These are phyloP conservation scores for Corythaeola cristata DNA, from an alignment of 2,113 vertebrate genomes.

Conservation along the genomic window DNA sequence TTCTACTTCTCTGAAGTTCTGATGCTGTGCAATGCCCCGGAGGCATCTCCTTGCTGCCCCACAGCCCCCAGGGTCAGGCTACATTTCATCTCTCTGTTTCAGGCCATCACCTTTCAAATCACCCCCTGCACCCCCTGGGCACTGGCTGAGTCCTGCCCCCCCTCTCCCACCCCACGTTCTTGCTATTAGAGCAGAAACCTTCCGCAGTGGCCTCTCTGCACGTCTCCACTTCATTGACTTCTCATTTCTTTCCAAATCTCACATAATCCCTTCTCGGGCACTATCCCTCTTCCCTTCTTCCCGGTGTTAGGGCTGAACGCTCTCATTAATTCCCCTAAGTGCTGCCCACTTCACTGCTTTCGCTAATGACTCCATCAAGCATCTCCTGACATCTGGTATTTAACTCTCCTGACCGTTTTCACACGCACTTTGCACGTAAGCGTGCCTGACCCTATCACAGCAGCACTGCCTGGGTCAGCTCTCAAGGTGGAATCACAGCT, in stretches of 20 bases:
- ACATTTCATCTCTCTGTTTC: background rate
- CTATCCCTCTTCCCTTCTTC: background rate
- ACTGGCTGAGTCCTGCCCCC: background rate
- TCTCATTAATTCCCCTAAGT: constrained; percentile 2
- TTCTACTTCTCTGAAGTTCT: background rate
- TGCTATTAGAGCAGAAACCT: background rate
- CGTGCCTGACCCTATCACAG: rapidly evolving
- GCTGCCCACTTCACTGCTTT: background rate
- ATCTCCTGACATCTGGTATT: background rate
- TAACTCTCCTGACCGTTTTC: background rate
- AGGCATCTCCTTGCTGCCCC: background rate
- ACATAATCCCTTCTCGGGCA: background rate
- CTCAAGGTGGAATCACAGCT: background rate
- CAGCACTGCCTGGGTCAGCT: background rate
- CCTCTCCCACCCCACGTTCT: background rate
- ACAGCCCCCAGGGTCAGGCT: rapidly evolving
- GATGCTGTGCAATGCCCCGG: background rate
- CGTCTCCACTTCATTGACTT: background rate
- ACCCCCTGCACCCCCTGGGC: background rate
- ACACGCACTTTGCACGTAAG: background rate
- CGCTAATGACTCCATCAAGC: constrained; percentile 3
- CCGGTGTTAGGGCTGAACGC: background rate
- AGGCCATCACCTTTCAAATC: background rate
- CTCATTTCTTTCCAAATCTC: background rate
- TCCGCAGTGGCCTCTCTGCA: rapidly evolving